Evolutionary conservation across 2,113 vertebrate species (phyloP), one percentile per base, ranked within the genome.

Genomic region (Planiliza haematocheilus): DNA sequence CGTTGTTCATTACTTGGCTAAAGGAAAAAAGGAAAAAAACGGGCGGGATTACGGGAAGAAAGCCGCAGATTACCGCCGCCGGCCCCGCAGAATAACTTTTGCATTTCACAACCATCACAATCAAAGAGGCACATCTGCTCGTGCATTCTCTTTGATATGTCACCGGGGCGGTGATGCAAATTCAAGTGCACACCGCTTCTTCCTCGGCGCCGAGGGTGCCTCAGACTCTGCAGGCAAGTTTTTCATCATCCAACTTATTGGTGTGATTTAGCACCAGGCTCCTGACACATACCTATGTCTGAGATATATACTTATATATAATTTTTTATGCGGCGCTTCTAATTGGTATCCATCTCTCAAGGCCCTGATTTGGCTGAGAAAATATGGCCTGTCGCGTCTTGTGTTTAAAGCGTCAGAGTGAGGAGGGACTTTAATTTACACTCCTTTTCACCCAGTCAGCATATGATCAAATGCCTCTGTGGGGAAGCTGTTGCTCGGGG

Each of bases 71-170:
- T 86, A 91, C 79, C 48, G 52, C 52, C 59, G 64, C 78, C 71
- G 62, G 64, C 78, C 71, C 89, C 24, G 48, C 63, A 16, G 64
- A 83, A 79, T 52, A 82, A 84, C 65, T 89, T n/a, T 85, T 79
- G 79, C 82, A 71, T 88, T 57, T 82, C 77, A 70, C 65, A 69
- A 85, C 68, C 30, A 48, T 71, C 20, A 68, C 52, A 88, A 89
- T 88, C 88, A 90, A 87, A 88, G 88, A 55, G 66, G 70, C 77
- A 53, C 50, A 73, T 83, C 83, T 77, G 61, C 81, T 91, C 45
- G 73, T 61, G 79, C 21, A 91, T 87, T 87, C 87, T 58, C 86
- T 91, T 89, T 92, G 88, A 90, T 84, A 80, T 86, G 89, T 86
- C 87, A 83, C 77, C 51, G 64, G 79, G n/a, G n/a, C n/a, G n/a